Conservation (phyloP, 2,113 vertebrate genomes). For the Notothenia rossii region DNA sequence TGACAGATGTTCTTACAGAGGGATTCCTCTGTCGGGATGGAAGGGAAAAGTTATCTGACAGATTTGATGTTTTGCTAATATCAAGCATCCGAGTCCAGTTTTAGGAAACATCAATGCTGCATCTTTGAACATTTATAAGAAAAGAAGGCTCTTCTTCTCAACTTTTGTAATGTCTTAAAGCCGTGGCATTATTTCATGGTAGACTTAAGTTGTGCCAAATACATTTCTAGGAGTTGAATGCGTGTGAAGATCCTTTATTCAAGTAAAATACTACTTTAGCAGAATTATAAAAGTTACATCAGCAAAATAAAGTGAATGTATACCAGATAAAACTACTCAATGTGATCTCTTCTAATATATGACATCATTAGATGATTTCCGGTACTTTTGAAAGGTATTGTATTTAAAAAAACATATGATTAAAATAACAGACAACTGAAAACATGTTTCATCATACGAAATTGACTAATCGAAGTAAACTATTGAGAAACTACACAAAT, state of each 20-base stretch:
- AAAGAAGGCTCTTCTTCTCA: not conserved
- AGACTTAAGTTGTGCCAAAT: not conserved
- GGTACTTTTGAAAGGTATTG: no score
- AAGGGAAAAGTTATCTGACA: not conserved
- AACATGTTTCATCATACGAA: not conserved
- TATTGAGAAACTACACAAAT: not conserved
- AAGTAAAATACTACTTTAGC: not conserved
- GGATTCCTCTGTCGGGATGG: constrained; percentile 20
- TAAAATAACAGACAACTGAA: no score
- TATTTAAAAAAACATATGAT: no score
- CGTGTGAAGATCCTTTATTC: not conserved
- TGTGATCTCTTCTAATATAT: no score
- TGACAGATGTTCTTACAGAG: constrained; percentile 31
- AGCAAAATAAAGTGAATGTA: not conserved
- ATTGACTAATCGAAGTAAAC: not conserved
- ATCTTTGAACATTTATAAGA: constrained; percentile 1
- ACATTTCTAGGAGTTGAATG: not conserved
- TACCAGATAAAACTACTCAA: not conserved
- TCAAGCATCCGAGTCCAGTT: not conserved
- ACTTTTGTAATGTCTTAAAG: not conserved
- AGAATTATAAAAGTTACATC: not conserved
- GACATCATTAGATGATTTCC: no score
- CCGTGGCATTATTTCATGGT: not conserved
- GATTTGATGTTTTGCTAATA: not conserved
- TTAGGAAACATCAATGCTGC: not conserved